Base-by-base conservation (phyloP, 2,888 invertebrate species). In the Stegana nigrithorax region DNA sequence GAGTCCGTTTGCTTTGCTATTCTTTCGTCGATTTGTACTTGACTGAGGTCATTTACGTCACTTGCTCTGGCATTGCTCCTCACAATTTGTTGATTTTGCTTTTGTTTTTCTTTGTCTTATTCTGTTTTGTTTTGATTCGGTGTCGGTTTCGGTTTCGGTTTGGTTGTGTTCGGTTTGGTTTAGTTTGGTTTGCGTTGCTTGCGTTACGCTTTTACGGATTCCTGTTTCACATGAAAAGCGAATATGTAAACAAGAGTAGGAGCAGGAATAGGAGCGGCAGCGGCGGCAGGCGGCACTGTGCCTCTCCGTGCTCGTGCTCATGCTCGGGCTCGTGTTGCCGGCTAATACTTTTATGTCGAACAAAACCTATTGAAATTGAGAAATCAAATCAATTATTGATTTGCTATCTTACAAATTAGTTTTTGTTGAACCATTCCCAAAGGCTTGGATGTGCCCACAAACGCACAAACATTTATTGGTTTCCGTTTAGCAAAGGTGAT, bases 31-130 rank as follows among this genome's bases (percentile, higher is more conserved):
- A 8, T n/a, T n/a, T 44, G 14, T 55, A 55, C 53, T 55, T 55
- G 53, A 55, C 53, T 55, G 36, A 55, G 53, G 32, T 55, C 53
- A 55, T 55, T 55, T 55, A 7, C 17, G 53, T 19, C 21, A 32
- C 36, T 32, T 55, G 10, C 32, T 21, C 36, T 55, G 5, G 10
- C 29, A 17, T 14, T 26, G 29, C 19, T 45, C 0, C 21, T 36
- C 36, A n/a, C n/a, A n/a, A n/a, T n/a, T n/a, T n/a, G n/a, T n/a
- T n/a, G n/a, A n/a, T 5, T 36, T 8, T 36, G 17, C 6, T 14
- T 39, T 17, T 39, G 17, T 39, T 39, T 39, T 10, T 39, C 39
- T 39, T n/a, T 8, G 14, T 39, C 14, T 39, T 2, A n/a, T 39
- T 4, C 17, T 36, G 4, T n/a, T 39, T 10, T 39, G 6, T 39